Percentiles rank a stretch among this genome's conserved stretches.
Conservation (phyloP, 1,140 invertebrate genomes). For the Aphaenogaster floridana region DNA sequence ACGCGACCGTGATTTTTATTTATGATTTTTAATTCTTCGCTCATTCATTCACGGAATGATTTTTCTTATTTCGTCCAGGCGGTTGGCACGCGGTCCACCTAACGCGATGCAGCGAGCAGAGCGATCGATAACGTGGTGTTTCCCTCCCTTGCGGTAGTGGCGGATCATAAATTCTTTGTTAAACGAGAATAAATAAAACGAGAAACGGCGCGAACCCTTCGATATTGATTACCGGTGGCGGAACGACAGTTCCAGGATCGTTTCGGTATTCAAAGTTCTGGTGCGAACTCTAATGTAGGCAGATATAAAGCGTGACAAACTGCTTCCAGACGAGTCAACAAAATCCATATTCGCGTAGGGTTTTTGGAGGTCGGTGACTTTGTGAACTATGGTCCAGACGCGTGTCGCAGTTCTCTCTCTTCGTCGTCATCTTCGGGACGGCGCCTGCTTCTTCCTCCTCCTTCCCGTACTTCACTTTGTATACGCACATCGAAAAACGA, state of each 20-base stretch:
- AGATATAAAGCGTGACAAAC: not conserved
- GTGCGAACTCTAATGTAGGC: not conserved
- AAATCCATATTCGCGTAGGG: not conserved
- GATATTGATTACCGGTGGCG: not conserved
- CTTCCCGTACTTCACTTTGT: not conserved
- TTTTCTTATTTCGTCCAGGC: not conserved
- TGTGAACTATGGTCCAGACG: constrained; percentile 9
- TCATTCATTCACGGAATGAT: not conserved
- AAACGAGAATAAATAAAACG: not conserved
- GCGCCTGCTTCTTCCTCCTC: constrained; percentile 16
- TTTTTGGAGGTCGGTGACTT: constrained; percentile 18
- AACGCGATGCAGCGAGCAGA: not conserved
- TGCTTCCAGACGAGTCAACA: not conserved
- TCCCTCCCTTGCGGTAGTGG: not conserved
- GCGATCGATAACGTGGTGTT: constrained; percentile 1
- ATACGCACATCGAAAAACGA: constrained; percentile 63
- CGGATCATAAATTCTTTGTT: not conserved
- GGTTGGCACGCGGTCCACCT: not conserved
- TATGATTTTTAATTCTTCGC: not conserved
- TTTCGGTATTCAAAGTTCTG: not conserved
- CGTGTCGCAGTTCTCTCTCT: not conserved
- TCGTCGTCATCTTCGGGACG: not conserved
- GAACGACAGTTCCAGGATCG: not conserved
- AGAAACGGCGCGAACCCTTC: not conserved
- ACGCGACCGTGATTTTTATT: constrained; percentile 10